A percentile compares a stretch with the other conserved stretches of the same genome.
These are phyloP conservation scores for Drosophila nannoptera DNA, from an alignment of 1,140 invertebrate species.

Conservation along the genomic window DNA sequence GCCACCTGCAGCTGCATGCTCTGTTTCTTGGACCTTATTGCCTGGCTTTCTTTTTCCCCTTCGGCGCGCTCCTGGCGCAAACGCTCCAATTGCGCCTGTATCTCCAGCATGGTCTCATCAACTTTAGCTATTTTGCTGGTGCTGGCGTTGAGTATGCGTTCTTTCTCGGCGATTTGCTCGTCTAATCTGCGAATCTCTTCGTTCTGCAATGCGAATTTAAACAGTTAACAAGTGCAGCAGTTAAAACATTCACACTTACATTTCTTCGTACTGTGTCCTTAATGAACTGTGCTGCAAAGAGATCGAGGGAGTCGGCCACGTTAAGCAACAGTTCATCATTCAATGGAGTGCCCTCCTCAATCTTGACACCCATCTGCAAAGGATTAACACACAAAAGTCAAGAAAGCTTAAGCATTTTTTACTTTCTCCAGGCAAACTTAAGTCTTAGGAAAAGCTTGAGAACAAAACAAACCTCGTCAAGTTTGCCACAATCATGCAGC, in stretches of 20 bases:
- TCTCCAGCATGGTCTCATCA: constrained; percentile 82
- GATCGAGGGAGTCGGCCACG: constrained; percentile 68
- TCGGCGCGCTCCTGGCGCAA: constrained; percentile 80
- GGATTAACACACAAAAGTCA: background rate
- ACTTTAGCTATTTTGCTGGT: constrained; percentile 79
- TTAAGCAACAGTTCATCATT: constrained; percentile 73
- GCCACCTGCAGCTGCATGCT: constrained; percentile 66
- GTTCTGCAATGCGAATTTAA: constrained; percentile 44
- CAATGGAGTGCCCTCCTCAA: constrained; percentile 67
- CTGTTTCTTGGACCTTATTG: constrained; percentile 78
- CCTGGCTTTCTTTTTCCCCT: constrained; percentile 73
- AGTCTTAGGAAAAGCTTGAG: constrained; percentile 28
- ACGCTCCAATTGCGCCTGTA: constrained; percentile 83
- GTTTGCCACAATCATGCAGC: constrained; percentile 79
- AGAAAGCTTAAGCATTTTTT: background rate
- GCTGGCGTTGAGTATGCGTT: constrained; percentile 71
- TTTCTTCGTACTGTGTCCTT: constrained; percentile 75
- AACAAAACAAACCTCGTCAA: constrained; percentile 80
- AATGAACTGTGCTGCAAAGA: constrained; percentile 71
- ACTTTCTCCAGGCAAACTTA: constrained; percentile 32
- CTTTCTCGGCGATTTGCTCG: constrained; percentile 74
- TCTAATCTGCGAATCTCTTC: constrained; percentile 75
- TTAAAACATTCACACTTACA: constrained; percentile 36
- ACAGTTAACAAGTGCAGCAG: background rate
- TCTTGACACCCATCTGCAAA: constrained; percentile 70